Base-by-base conservation (phyloP, 30 jellyfish, hydroid and myxozoan genomes). In the Rhopilema esculentum region DNA sequence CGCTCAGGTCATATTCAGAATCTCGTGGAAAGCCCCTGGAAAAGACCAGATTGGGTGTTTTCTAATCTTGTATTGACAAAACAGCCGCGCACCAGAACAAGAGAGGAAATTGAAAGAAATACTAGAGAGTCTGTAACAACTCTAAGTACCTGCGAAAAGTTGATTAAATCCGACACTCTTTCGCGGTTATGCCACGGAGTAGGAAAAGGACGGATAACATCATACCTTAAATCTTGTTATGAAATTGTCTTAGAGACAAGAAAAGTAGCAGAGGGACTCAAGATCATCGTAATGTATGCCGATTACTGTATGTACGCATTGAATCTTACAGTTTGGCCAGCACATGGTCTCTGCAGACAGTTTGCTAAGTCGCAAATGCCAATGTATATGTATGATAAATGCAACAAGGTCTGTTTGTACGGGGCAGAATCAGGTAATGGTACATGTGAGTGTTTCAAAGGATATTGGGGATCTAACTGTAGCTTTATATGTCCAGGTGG, bases 391-490 rank as follows among this genome's bases (percentile, higher is more conserved):
- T 29, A 53, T 19, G 78, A 31, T 17, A 65, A 50, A 25, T 86
- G 89, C 89, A 40, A 16, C 0, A 65, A 18, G 25, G 77, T 16
- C 69, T 86, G 94, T 65, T 26, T 27, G 20, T 86, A 75, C 32
- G 94, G 94, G 2, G 75, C 49, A 4, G 82, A 75, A n/a, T 18
- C 82, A 4, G 33, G 22, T 20, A 77, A 86, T n/a, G 69, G 82
- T 19, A 73, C 62, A 0, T 86, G 94, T 65, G 73, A 32, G 23
- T 86, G 94, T 49, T 22, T 64, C 12, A 64, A 74, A 18, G 94
- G 94, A n/a, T 86, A 86, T 48, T 86, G 94, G 89, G 94, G 94
- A 19, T 66, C 26, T 24, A 86, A 66, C 32, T 86, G 94, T 69
- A 75, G 80, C 51, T 49, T 62, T 23, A 52, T 66, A 49, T 86